Evolutionary conservation across 2,888 invertebrate genomes (phyloP).

Genomic region (Mayetiola destructor): DNA sequence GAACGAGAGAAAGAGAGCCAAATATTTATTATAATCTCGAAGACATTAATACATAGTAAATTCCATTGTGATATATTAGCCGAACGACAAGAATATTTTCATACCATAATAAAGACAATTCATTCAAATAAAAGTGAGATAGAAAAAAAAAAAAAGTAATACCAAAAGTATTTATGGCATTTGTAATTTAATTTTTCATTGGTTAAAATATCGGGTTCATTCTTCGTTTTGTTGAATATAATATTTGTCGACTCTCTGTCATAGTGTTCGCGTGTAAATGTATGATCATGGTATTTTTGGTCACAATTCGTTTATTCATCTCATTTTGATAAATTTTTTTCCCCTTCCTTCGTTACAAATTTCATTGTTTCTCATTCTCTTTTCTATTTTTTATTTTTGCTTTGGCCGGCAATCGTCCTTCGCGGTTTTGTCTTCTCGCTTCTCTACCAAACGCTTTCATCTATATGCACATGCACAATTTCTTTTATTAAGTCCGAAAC

Average conservation of each 20-base stretch:
- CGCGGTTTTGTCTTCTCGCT: not conserved
- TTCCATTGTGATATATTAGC: slow-evolving; percentile 12
- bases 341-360: not conserved
- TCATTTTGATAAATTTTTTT: not conserved
- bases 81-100: slow-evolving; percentile 10
- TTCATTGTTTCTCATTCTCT: not conserved
- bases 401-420: not conserved
- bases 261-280: not conserved
- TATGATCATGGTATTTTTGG: not conserved
- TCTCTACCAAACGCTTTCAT: not conserved
- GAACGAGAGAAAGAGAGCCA: not conserved
- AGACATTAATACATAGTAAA: slow-evolving; percentile 8
- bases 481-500: slow-evolving; percentile 7
- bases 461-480: not conserved
- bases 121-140: slow-evolving; percentile 7
- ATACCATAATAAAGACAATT: slow-evolving; percentile 10
- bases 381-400: not conserved
- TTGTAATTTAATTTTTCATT: slow-evolving; percentile 13
- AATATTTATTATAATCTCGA: not conserved
- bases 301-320: not conserved
- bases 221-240: not conserved
- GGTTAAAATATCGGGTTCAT: slow-evolving; percentile 4
- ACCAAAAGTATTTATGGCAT: slow-evolving; percentile 13
- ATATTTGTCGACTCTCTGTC: not conserved
- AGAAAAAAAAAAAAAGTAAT: slow-evolving; percentile 4